Conservation (phyloP, 2,113 vertebrate genomes). For the Leucopsar rothschildi region DNA sequence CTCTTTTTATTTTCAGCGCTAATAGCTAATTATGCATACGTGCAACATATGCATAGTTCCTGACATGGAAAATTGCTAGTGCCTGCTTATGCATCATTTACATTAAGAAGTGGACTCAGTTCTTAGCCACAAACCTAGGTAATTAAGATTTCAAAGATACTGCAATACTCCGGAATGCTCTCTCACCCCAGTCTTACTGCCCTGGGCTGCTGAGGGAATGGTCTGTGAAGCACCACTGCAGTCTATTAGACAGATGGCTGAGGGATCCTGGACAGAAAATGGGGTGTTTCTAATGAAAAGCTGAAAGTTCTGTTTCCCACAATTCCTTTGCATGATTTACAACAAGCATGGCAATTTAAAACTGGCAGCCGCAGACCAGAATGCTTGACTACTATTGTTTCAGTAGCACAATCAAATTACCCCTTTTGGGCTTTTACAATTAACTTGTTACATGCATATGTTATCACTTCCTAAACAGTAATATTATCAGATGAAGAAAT, state of each 20-base stretch:
- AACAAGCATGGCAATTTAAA: neutral
- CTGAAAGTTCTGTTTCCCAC: constrained; percentile 6
- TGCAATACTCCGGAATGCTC: neutral
- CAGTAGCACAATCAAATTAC: neutral
- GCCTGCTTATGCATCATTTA: neutral
- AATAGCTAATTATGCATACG: neutral
- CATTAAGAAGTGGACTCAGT: neutral
- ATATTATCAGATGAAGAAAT: neutral
- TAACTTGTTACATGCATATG: constrained; percentile 16
- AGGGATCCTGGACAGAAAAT: neutral
- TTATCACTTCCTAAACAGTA: constrained; percentile 31
- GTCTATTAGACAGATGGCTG: neutral
- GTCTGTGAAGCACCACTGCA: neutral
- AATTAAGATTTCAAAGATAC: neutral
- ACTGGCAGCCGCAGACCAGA: neutral
- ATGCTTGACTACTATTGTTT: neutral
- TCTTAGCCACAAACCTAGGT: neutral
- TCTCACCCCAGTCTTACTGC: neutral
- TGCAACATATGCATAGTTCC: neutral
- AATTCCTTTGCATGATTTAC: neutral
- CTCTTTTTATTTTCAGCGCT: fast-evolving
- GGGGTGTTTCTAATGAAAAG: neutral
- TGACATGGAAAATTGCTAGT: fast-evolving
- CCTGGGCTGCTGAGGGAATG: neutral
- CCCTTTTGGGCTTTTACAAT: neutral